Evolutionary conservation across 1,140 invertebrate species (phyloP).

Genomic region (Chionoecetes opilio): DNA sequence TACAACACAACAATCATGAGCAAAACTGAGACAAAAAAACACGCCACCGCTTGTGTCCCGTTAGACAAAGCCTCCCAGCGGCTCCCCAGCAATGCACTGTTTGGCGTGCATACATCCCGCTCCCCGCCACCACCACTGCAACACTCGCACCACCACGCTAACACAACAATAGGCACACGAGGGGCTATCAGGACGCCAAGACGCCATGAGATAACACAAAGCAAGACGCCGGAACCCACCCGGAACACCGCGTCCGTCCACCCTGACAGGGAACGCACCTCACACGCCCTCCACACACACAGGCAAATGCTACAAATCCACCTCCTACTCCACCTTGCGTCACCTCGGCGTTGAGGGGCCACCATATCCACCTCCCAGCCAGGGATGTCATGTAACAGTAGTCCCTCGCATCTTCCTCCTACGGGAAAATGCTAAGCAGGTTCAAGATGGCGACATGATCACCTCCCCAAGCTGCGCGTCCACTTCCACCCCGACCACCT

Average conservation of each 20-base stretch:
- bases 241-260: neutral
- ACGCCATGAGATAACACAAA: neutral
- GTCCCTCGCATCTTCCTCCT: neutral
- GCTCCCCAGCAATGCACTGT: neutral
- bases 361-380: neutral
- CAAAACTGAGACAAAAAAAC: no score
- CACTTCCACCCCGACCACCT: neutral
- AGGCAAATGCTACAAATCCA: neutral
- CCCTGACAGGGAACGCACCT: neutral
- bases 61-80: neutral
- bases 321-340: neutral
- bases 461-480: slow-evolving; percentile 51
- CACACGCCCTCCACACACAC: neutral
- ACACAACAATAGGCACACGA: neutral
- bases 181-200: neutral
- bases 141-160: neutral
- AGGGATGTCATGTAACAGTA: neutral
- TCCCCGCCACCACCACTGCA: neutral
- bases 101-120: neutral
- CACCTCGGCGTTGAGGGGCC: neutral
- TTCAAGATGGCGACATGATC: slow-evolving; percentile 56
- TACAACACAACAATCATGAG: no score
- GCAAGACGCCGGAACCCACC: neutral
- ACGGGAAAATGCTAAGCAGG: slow-evolving; percentile 34
- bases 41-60: neutral